Base-by-base conservation (phyloP, 2,797 vertebrate species). In the Orientallactaga sibirica region DNA sequence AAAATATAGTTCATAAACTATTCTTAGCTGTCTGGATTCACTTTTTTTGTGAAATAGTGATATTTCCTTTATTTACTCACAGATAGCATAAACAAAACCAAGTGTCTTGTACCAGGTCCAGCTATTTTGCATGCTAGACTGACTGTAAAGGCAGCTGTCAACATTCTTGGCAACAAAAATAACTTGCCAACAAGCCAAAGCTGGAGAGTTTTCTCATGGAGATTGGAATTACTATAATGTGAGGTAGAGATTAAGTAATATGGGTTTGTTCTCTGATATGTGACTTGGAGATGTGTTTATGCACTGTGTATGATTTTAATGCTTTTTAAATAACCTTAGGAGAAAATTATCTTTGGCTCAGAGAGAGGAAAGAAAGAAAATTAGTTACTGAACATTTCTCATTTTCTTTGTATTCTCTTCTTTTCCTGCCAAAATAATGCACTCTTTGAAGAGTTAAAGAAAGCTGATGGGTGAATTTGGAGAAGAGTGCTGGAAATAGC, bases 271-370 rank as follows among this genome's bases (percentile, higher is more conserved):
- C 48, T 75, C 74, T 58, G 29, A 22, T 5, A 6, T 61, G 48
- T 66, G 73, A 41, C 67, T 92, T 7, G 12, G 43, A 58, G 14
- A 58, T 58, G 12, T 16, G 71, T 77, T 91, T 90, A 85, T 75
- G 11, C 4, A 43, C 11, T 58, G 14, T 70, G n/a, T 94, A 70
- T 80, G 22, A 71, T 87, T 79, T 41, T 73, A 91, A 80, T 80
- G 61, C 20, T 92, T 86, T 81, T 62, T 77, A 93, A 96, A 74
- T 88, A 41, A 77, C 41, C 12, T 95, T 61, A 83, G 19, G 29
- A 92, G 29, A 94, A 88, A 93, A 82, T 79, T 82, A 29, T 75
- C 27, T 92, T n/a, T 68, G 66, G 18, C 10, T 10, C 19, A 71
- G 20, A 92, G 3, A 27, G 43, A 37, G 1, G 37, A 37, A 37